Evolutionary conservation across 2,888 invertebrate genomes (phyloP).

Genomic region (Eupithecia centaureata): DNA sequence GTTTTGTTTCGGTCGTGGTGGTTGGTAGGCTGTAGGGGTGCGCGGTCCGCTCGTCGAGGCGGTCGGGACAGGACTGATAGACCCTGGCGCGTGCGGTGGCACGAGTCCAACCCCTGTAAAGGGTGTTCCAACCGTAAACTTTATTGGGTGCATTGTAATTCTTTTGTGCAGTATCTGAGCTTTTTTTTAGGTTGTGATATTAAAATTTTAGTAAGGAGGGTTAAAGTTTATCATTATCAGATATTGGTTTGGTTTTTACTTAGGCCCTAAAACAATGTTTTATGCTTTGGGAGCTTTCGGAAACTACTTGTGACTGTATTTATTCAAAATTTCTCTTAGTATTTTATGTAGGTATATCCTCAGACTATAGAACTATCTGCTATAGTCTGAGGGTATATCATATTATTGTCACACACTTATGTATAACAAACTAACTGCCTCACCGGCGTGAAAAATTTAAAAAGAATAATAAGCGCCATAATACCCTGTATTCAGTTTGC

Average conservation of each 20-base stretch:
- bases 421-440: no score
- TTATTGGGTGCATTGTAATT: slow-evolving; percentile 39
- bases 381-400: no score
- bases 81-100: slow-evolving; percentile 72
- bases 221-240: background rate
- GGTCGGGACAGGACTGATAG: slow-evolving; percentile 74
- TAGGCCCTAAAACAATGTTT: no score
- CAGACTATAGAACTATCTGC: no score
- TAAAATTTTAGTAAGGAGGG: background rate
- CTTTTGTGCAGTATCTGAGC: slow-evolving; percentile 25
- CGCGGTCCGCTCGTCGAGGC: slow-evolving; percentile 76
- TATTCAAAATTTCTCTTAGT: no score
- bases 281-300: no score
- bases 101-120: slow-evolving; percentile 63
- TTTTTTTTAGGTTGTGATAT: background rate
- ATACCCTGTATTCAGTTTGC: no score
- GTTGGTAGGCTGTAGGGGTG: slow-evolving; percentile 64
- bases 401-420: no score
- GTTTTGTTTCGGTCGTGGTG: slow-evolving; percentile 44
- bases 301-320: no score
- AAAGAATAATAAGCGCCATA: no score
- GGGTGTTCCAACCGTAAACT: slow-evolving; percentile 51
- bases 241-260: background rate
- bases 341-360: no score
- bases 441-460: no score